Percentiles rank a stretch among this genome's conserved stretches.
Conservation (phyloP, 1,140 invertebrate species). For the Lordiphosa clarofinis region DNA sequence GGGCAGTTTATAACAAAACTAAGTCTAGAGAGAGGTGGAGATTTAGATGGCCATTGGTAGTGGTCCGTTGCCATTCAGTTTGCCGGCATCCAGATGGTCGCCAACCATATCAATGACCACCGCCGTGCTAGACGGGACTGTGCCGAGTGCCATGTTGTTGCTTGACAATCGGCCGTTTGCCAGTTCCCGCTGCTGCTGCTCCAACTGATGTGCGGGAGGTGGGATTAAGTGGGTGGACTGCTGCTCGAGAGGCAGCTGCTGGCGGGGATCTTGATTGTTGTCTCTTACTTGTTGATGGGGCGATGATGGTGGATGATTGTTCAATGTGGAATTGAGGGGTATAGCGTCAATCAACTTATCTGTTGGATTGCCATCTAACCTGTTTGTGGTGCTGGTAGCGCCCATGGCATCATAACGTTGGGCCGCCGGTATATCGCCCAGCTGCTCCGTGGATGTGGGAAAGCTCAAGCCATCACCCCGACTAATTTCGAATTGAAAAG, state of each 20-base stretch:
- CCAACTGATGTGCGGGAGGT: conserved; percentile 4
- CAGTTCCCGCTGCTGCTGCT: conserved; percentile 29
- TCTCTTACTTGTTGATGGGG: conserved; percentile 49
- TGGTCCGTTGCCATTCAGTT: too few relatives aligned
- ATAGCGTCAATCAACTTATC: conserved; percentile 72
- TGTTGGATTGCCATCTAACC: conserved; percentile 83
- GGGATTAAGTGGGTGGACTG: conserved; percentile 9
- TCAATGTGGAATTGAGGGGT: conserved; percentile 35
- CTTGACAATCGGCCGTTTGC: conserved; percentile 25
- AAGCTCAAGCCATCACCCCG: conserved; percentile 92
- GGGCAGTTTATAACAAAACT: conserved; percentile 9
- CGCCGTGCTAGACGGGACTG: conserved; percentile 27
- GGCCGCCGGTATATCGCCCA: conserved; percentile 80
- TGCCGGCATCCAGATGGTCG: conserved; percentile 14
- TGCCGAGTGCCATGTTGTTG: conserved; percentile 20
- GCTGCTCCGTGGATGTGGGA: conserved; percentile 89
- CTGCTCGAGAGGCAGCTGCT: background rate
- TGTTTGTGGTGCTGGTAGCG: conserved; percentile 83
- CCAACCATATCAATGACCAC: conserved; percentile 48
- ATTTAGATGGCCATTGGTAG: too few relatives aligned
- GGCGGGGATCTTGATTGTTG: conserved; percentile 9
- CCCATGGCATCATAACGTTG: conserved; percentile 93
- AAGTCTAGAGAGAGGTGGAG: background rate
- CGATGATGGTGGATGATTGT: conserved; percentile 26
- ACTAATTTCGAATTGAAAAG: conserved; percentile 83